Conservation (phyloP, 2,113 vertebrate genomes). For the Apistogramma diplotaenia region DNA sequence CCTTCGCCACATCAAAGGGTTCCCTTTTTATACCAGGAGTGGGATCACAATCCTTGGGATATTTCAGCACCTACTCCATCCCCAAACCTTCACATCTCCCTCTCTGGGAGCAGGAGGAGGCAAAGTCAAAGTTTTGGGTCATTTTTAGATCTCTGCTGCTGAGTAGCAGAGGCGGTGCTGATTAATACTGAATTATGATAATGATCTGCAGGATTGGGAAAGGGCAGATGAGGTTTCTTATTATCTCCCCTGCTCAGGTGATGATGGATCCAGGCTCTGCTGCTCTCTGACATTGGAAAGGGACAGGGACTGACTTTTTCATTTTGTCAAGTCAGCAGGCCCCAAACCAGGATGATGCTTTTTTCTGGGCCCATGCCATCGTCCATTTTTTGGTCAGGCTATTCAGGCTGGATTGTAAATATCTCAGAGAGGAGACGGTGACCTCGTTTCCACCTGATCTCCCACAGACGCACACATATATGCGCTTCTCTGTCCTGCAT, state of each 20-base stretch:
- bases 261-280: constrained; percentile 41
- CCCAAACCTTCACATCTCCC: constrained; percentile 26
- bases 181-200: constrained; percentile 73
- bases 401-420: constrained; percentile 63
- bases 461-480: constrained; percentile 17
- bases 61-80: constrained; percentile 39
- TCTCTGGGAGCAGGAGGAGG: constrained; percentile 27
- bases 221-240: constrained; percentile 56
- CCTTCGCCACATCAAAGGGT: constrained; percentile 59
- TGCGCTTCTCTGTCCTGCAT: constrained; percentile 45
- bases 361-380: background rate
- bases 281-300: constrained; percentile 56
- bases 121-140: constrained; percentile 56
- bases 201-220: constrained; percentile 51
- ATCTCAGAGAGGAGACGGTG: constrained; percentile 54
- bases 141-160: constrained; percentile 57
- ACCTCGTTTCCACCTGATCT: constrained; percentile 62
- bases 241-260: constrained; percentile 47
- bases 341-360: constrained; percentile 21
- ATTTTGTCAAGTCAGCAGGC: constrained; percentile 59
- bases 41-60: constrained; percentile 62
- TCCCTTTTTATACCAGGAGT: constrained; percentile 43
- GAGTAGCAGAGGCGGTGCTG: constrained; percentile 34
- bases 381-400: constrained; percentile 24
- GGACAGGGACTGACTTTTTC: constrained; percentile 34